These are phyloP conservation scores for Atta texana DNA, from an alignment of 1,140 invertebrate genomes.

Conservation along the genomic window DNA sequence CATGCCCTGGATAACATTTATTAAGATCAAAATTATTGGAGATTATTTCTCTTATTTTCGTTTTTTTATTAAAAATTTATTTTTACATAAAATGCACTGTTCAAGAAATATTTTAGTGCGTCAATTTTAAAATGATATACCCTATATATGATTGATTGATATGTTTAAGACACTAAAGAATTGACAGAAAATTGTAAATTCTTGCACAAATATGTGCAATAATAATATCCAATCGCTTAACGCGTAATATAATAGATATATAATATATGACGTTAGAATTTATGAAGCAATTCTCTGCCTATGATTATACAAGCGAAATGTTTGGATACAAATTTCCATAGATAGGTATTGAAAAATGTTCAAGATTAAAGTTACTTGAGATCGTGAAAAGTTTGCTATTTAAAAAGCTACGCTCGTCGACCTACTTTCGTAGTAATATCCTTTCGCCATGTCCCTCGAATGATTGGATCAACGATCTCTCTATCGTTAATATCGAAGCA, in stretches of 20 bases:
- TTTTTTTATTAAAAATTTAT: too few relatives aligned
- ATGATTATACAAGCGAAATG: conserved; percentile 20
- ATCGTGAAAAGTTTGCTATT: conserved; percentile 50
- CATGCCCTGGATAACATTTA: too few relatives aligned
- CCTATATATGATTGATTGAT: too few relatives aligned
- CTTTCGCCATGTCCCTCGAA: conserved; percentile 24
- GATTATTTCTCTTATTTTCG: too few relatives aligned
- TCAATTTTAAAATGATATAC: too few relatives aligned
- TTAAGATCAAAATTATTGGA: too few relatives aligned
- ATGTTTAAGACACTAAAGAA: not conserved
- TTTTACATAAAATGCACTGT: too few relatives aligned
- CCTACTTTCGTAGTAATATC: conserved; percentile 42
- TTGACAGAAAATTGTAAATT: not conserved
- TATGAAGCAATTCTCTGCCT: not conserved
- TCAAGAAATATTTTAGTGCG: too few relatives aligned
- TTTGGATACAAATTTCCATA: conserved; percentile 48
- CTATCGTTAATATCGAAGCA: conserved; percentile 48
- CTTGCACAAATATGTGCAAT: not conserved
- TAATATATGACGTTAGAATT: not conserved
- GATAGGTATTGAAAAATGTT: conserved; percentile 53
- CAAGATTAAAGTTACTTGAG: conserved; percentile 49
- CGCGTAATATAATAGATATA: not conserved
- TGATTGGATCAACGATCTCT: conserved; percentile 17
- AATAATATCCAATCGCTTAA: conserved; percentile 5
- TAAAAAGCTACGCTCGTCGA: conserved; percentile 58